phyloP scores from a whole-genome alignment of 2,888 invertebrate species.

The Thereva unica region DNA sequence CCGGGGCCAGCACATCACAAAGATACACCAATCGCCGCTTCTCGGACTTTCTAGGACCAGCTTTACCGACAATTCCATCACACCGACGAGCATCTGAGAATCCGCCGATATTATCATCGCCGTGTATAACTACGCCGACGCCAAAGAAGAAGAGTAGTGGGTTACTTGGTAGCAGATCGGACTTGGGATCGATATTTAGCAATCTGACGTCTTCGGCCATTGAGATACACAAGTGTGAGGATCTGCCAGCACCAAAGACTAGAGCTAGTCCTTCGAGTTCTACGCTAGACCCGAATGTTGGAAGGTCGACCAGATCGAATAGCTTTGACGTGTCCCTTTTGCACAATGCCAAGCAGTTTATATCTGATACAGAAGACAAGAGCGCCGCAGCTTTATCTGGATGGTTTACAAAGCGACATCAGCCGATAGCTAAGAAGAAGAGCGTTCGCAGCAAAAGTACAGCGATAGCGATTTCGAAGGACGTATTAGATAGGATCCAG shows the following conservation, averaged over 20 bases:
- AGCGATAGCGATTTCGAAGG: slow-evolving; percentile 61
- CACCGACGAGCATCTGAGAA: slow-evolving; percentile 74
- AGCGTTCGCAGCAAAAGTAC: slow-evolving; percentile 61
- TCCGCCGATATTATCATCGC: slow-evolving; percentile 61
- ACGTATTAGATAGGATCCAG: slow-evolving; percentile 63
- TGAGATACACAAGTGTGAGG: slow-evolving; percentile 74
- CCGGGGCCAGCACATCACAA: slow-evolving; percentile 60
- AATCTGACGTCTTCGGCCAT: slow-evolving; percentile 77
- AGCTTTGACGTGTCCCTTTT: slow-evolving; percentile 82
- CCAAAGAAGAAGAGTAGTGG: slow-evolving; percentile 59
- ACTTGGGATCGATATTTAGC: slow-evolving; percentile 74
- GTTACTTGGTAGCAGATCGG: slow-evolving; percentile 80
- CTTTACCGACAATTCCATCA: slow-evolving; percentile 62
- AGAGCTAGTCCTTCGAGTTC: slow-evolving; percentile 46
- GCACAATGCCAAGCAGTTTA: slow-evolving; percentile 59
- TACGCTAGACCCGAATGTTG: slow-evolving; percentile 55
- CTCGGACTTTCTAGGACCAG: slow-evolving; percentile 69
- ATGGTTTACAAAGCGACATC: slow-evolving; percentile 79
- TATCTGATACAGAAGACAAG: slow-evolving; percentile 57
- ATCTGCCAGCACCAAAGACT: slow-evolving; percentile 50
- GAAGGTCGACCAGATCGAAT: slow-evolving; percentile 73
- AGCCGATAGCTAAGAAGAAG: slow-evolving; percentile 71
- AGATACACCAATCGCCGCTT: slow-evolving; percentile 69
- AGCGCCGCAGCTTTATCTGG: slow-evolving; percentile 65
- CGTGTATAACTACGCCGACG: slow-evolving; percentile 46